These are phyloP conservation scores for Gryllus longicercus DNA, from an alignment of 2,888 invertebrate species.

Conservation along the genomic window DNA sequence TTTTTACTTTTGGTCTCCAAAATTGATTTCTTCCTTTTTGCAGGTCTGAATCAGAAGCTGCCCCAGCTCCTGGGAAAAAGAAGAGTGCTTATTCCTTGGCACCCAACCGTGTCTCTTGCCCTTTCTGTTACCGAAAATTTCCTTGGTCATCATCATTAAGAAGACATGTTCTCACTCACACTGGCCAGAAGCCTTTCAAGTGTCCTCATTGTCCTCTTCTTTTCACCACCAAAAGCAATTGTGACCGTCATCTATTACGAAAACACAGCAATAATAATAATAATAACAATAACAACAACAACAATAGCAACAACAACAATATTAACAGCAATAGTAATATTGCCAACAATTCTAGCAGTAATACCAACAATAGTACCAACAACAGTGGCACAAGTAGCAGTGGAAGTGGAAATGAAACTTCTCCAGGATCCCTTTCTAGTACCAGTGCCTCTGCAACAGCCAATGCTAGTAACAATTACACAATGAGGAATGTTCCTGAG, in stretches of 20 bases:
- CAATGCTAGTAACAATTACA: constrained; percentile 44
- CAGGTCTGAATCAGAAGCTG: constrained; percentile 62
- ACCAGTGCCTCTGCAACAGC: constrained; percentile 41
- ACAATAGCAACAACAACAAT: constrained; percentile 7
- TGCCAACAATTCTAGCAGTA: not conserved
- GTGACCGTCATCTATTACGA: constrained; percentile 87
- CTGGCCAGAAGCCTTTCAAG: constrained; percentile 92
- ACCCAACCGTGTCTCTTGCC: constrained; percentile 89
- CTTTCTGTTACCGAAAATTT: constrained; percentile 89
- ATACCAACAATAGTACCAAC: constrained; percentile 29
- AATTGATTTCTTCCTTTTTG: constrained; percentile 40
- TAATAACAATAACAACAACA: constrained; percentile 5
- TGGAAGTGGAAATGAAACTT: constrained; percentile 47
- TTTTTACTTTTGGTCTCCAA: not conserved
- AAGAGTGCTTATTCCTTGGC: constrained; percentile 94
- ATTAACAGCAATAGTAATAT: not conserved
- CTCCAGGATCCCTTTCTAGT: constrained; percentile 44
- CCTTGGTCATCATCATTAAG: constrained; percentile 95
- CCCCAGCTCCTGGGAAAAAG: constrained; percentile 59
- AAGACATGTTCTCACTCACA: constrained; percentile 93
- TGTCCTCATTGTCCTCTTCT: constrained; percentile 89
- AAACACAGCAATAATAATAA: constrained; percentile 63
- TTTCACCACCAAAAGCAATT: constrained; percentile 96
- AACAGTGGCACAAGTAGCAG: constrained; percentile 31
- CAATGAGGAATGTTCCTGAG: constrained; percentile 68